phyloP scores from a whole-genome alignment of 92 coral and sea anemone genomes.

The Pocillopora meandrina region DNA sequence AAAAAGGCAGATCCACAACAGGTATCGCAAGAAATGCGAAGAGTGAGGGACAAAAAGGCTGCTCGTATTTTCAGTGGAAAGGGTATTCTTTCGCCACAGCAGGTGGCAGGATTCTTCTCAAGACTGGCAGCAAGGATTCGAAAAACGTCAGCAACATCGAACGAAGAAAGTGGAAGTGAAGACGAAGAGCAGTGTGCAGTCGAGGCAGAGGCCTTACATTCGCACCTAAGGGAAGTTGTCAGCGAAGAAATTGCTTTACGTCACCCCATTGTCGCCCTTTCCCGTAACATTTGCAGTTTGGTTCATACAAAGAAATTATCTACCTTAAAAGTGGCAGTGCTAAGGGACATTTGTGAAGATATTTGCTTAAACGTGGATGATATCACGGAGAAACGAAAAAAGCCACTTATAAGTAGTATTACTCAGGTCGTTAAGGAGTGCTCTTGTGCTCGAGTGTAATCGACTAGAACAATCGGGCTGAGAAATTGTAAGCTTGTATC shows the following conservation, averaged over 20 bases:
- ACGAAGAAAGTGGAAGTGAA: too few relatives aligned
- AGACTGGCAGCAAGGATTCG: conserved; percentile 22
- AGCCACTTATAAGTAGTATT: too few relatives aligned
- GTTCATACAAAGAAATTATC: conserved; percentile 19
- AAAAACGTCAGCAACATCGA: too few relatives aligned
- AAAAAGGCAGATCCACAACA: conserved; percentile 30
- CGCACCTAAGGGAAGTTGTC: conserved; percentile 19
- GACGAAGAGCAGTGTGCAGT: too few relatives aligned
- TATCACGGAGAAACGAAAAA: too few relatives aligned
- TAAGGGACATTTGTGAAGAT: too few relatives aligned
- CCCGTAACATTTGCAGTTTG: conserved; percentile 41
- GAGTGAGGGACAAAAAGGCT: conserved; percentile 17
- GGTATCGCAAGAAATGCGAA: conserved; percentile 40
- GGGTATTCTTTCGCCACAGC: conserved; percentile 24
- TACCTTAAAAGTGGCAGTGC: conserved; percentile 9
- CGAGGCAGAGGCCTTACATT: too few relatives aligned
- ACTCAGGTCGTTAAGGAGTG: too few relatives aligned
- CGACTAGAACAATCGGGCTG: too few relatives aligned
- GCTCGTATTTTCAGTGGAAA: conserved; percentile 34
- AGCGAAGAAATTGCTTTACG: conserved; percentile 26
- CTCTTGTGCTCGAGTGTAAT: too few relatives aligned
- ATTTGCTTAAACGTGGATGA: too few relatives aligned
- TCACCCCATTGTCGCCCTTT: conserved; percentile 34
- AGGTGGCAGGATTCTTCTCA: conserved; percentile 27
- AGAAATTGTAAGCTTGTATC: too few relatives aligned